Conservation (phyloP, 2,797 vertebrate genomes). For the Erethizon dorsatum region DNA sequence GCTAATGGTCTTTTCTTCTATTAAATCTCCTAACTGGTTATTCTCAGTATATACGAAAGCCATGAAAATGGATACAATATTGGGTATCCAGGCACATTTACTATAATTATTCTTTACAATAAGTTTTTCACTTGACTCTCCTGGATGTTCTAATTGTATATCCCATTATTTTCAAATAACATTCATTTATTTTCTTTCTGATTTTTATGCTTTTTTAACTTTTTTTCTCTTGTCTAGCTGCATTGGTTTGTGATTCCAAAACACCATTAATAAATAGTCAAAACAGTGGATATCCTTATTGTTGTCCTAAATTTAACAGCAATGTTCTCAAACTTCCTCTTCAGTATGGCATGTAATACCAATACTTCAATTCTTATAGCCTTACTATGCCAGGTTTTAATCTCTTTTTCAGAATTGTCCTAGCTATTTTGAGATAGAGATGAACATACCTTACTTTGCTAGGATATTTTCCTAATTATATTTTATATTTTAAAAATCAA, state of each 20-base stretch:
- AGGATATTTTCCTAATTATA: not conserved
- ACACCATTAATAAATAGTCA: not conserved
- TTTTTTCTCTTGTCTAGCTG: conserved; percentile 7
- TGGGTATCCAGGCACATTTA: not conserved
- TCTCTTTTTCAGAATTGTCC: not conserved
- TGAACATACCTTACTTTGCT: not conserved
- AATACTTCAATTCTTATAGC: not conserved
- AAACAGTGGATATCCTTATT: not conserved
- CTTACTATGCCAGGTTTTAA: not conserved
- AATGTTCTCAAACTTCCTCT: conserved; percentile 45
- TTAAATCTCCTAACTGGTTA: conserved; percentile 1
- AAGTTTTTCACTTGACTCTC: conserved; percentile 45
- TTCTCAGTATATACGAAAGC: not conserved
- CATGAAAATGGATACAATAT: not conserved
- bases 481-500: conserved; percentile 33
- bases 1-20: not conserved
- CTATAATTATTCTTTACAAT: conserved; percentile 33
- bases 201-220: conserved; percentile 25
- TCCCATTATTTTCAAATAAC: conserved; percentile 19
- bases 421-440: not conserved
- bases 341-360: not conserved
- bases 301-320: not conserved
- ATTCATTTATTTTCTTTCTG: conserved; percentile 13
- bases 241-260: conserved; percentile 37
- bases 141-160: not conserved